phyloP scores from a whole-genome alignment of 2,888 invertebrate species.

The Cerastis rubricosa region DNA sequence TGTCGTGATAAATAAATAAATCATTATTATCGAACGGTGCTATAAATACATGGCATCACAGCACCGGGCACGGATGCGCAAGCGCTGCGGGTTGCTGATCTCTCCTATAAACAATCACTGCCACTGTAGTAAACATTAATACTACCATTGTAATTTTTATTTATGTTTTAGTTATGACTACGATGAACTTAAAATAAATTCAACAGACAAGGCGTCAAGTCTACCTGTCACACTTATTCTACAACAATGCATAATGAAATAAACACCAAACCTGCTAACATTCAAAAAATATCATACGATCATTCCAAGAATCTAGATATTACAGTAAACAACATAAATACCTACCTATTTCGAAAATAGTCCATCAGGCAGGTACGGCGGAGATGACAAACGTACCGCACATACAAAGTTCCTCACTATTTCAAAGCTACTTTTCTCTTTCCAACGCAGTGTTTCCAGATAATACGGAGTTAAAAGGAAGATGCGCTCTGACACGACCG shows the following conservation, averaged over 20 bases:
- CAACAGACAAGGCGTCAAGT: conserved; percentile 8
- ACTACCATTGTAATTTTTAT: conserved; percentile 65
- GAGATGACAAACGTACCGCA: conserved; percentile 58
- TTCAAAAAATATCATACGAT: conserved; percentile 1
- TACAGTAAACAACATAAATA: conserved; percentile 15
- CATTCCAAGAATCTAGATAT: conserved; percentile 16
- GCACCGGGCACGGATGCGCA: conserved; percentile 65
- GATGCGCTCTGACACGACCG: conserved; percentile 68
- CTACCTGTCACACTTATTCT: not conserved
- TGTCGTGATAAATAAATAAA: conserved; percentile 74
- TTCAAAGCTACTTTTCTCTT: conserved; percentile 75
- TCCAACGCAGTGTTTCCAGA: conserved; percentile 74
- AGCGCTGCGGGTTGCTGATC: conserved; percentile 79
- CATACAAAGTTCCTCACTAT: conserved; percentile 45
- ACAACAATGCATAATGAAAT: conserved; percentile 9
- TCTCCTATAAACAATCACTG: conserved; percentile 78
- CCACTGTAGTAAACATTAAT: conserved; percentile 80
- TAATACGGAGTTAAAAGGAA: conserved; percentile 74
- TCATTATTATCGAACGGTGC: conserved; percentile 71
- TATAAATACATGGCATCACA: conserved; percentile 70
- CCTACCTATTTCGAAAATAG: conserved; percentile 40
- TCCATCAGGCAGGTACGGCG: conserved; percentile 64
- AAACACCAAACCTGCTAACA: conserved; percentile 24
- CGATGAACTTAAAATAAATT: not conserved
- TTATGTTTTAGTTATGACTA: conserved; percentile 17